phyloP scores from a whole-genome alignment of 2,888 invertebrate species.

The Drosophila tanythrix region DNA sequence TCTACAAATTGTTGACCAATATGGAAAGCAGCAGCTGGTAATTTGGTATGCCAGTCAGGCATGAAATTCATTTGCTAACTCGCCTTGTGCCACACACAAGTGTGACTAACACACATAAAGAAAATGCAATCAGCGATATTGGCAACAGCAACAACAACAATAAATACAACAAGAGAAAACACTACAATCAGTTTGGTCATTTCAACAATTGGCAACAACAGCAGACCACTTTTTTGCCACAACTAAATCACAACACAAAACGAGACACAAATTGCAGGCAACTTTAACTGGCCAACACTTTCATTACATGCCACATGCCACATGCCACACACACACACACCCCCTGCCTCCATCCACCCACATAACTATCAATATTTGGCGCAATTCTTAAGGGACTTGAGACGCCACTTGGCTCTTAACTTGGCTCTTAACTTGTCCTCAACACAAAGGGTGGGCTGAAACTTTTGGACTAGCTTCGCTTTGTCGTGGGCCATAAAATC shows the following conservation, averaged over 20 bases:
- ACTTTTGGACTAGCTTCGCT: background rate
- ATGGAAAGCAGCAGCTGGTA: slow-evolving; percentile 42
- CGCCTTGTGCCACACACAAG: slow-evolving; percentile 31
- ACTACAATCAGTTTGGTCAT: slow-evolving; percentile 44
- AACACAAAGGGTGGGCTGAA: background rate
- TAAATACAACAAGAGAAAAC: slow-evolving; percentile 22
- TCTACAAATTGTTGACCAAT: slow-evolving; percentile 16
- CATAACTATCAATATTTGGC: slow-evolving; percentile 6
- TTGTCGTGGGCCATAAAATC: slow-evolving; percentile 2
- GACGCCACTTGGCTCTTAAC: slow-evolving; percentile 19
- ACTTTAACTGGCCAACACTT: slow-evolving; percentile 25
- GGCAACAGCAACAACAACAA: slow-evolving; percentile 22
- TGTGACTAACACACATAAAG: slow-evolving; percentile 40
- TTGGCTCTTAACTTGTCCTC: slow-evolving; percentile 27
- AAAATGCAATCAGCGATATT: slow-evolving; percentile 5
- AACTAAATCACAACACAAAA: slow-evolving; percentile 30
- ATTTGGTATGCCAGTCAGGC: slow-evolving; percentile 66
- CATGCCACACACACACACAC: background rate
- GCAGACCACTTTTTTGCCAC: slow-evolving; percentile 9
- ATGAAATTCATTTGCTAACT: slow-evolving; percentile 58
- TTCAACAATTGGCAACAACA: slow-evolving; percentile 26
- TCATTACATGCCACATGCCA: slow-evolving; percentile 27
- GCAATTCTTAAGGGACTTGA: slow-evolving; percentile 8
- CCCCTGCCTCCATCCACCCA: background rate
- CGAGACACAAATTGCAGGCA: slow-evolving; percentile 58